Evolutionary conservation across 2,888 invertebrate genomes (phyloP).

Genomic region (Leistus spinibarbis): DNA sequence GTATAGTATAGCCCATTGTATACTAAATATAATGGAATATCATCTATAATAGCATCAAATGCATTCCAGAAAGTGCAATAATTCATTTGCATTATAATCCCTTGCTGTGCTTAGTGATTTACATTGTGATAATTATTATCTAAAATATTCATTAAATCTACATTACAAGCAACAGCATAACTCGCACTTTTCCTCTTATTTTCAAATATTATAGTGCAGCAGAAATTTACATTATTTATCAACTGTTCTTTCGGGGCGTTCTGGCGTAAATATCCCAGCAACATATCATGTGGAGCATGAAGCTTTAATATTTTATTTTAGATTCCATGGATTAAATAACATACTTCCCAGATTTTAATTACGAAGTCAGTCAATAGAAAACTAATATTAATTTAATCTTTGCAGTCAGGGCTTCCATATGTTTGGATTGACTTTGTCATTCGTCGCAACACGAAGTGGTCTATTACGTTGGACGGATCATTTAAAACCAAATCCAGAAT

Average conservation of each 20-base stretch:
- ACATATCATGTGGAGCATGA: neutral
- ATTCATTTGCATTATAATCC: no score
- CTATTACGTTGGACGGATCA: conserved; percentile 87
- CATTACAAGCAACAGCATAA: no score
- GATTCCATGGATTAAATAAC: neutral
- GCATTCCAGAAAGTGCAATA: no score
- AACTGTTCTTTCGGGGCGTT: no score
- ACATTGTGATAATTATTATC: no score
- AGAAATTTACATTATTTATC: no score
- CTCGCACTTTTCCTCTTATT: no score
- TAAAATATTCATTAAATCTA: no score
- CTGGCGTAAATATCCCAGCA: neutral
- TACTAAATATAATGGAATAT: no score
- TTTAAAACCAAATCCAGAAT: conserved; percentile 61
- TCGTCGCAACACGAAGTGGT: conserved; percentile 90
- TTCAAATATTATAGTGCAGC: no score
- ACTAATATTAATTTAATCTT: conserved; percentile 50
- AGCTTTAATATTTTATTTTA: neutral
- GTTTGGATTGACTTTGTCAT: conserved; percentile 82
- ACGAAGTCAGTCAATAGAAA: neutral
- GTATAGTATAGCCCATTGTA: neutral
- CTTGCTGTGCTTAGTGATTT: no score
- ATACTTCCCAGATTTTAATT: neutral
- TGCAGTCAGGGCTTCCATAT: conserved; percentile 88
- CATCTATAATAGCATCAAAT: no score